Conservation (phyloP, 2,113 vertebrate species). For the Phasianus colchicus region DNA sequence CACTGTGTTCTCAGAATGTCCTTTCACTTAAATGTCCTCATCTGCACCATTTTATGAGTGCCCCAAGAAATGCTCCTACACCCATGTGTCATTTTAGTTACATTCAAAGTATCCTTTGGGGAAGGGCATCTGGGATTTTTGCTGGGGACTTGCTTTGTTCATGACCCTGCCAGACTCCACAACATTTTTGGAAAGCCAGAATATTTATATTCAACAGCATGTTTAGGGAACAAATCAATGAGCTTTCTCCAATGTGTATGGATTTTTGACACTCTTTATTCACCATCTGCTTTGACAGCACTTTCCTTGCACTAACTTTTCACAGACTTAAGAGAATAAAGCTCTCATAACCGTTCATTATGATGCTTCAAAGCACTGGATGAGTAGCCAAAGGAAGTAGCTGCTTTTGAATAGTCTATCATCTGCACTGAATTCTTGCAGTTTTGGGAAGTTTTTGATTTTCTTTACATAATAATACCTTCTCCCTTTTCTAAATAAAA, state of each 20-base stretch:
- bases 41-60: not conserved
- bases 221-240: not conserved
- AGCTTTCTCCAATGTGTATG: not conserved
- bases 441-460: not conserved
- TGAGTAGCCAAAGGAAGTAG: not conserved
- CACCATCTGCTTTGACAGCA: not conserved
- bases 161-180: not conserved
- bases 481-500: not conserved
- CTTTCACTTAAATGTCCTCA: slow-evolving; percentile 10
- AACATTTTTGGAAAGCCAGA: not conserved
- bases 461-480: not conserved
- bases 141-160: not conserved
- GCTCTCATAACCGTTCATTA: not conserved
- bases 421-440: not conserved
- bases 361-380: not conserved
- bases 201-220: not conserved
- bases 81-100: not conserved
- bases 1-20: not conserved
- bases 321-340: not conserved
- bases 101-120: not conserved
- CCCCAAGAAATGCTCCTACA: not conserved
- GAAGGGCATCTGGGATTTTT: slow-evolving; percentile 13
- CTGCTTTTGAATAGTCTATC: not conserved
- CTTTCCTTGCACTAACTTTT: not conserved
- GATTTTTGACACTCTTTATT: slow-evolving; percentile 4